Evolutionary conservation across 2,888 invertebrate species (phyloP).

Genomic region (Brachypalpus laphriformis): DNA sequence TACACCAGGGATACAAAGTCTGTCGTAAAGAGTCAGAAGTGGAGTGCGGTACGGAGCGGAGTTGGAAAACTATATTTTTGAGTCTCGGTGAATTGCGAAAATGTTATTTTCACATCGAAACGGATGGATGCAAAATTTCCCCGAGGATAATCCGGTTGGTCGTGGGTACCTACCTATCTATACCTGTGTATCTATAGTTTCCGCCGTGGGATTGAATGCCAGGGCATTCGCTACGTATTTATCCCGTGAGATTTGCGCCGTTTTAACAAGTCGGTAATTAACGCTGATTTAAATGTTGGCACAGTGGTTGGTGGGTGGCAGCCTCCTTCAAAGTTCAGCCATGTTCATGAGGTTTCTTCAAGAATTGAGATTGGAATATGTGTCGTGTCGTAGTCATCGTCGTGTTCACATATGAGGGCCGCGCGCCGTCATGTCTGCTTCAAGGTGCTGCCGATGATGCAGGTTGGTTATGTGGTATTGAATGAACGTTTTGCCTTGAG

Average conservation of each 20-base stretch:
- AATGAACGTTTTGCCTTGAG: conserved; percentile 55
- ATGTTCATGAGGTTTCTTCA: conserved; percentile 37
- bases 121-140: conserved; percentile 43
- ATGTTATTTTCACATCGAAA: conserved; percentile 47
- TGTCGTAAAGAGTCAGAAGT: conserved; percentile 14
- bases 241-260: conserved; percentile 46
- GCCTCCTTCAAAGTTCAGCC: conserved; percentile 28
- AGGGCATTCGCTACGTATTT: not conserved
- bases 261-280: conserved; percentile 71
- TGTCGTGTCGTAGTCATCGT: too few species aligned
- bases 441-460: conserved; percentile 54
- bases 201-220: not conserved
- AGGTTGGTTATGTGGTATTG: conserved; percentile 34
- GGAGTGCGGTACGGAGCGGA: not conserved
- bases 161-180: not conserved
- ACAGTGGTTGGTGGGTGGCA: not conserved
- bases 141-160: conserved; percentile 29
- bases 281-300: conserved; percentile 65
- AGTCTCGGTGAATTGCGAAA: conserved; percentile 51
- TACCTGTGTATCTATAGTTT: not conserved
- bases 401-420: not conserved
- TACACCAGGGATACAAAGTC: conserved; percentile 11
- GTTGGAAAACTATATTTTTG: conserved; percentile 55
- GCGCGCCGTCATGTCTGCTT: not conserved
- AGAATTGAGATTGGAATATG: not conserved